phyloP scores from a whole-genome alignment of 1,140 invertebrate genomes.

The Sarcophaga bullata region DNA sequence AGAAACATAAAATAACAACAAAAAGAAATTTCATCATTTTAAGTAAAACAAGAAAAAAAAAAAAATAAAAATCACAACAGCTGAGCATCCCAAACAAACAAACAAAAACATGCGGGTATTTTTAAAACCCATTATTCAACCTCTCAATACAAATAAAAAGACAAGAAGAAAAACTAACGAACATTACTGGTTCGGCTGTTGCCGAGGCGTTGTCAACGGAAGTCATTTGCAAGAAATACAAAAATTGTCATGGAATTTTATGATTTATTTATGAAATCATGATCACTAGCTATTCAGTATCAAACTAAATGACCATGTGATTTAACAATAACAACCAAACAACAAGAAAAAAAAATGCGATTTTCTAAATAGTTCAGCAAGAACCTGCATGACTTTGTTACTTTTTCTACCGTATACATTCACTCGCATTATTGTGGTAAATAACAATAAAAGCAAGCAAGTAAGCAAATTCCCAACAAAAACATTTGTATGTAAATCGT shows the following conservation, averaged over 20 bases:
- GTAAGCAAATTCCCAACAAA: too few relatives aligned
- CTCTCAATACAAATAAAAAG: not conserved
- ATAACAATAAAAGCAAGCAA: too few relatives aligned
- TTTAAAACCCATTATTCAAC: not conserved
- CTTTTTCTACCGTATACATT: too few relatives aligned
- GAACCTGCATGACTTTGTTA: too few relatives aligned
- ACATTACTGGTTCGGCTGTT: not conserved
- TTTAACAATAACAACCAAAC: not conserved
- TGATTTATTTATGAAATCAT: slow-evolving; percentile 9
- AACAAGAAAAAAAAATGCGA: too few relatives aligned
- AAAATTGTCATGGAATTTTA: not conserved
- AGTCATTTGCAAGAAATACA: not conserved
- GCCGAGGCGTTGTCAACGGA: slow-evolving; percentile 23
- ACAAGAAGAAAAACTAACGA: not conserved
- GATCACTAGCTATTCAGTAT: not conserved
- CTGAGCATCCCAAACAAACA: not conserved
- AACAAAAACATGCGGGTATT: not conserved
- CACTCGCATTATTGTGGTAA: too few relatives aligned
- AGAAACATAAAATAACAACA: not conserved
- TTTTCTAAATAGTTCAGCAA: too few relatives aligned
- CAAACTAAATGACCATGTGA: slow-evolving; percentile 19
- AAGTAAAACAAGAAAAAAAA: too few relatives aligned
- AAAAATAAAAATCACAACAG: not conserved
- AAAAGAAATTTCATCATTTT: not conserved
- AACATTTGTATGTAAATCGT: too few relatives aligned